Percentiles rank a stretch among this genome's conserved stretches.
These are phyloP conservation scores for Drosophila koepferae DNA, from an alignment of 2,888 invertebrate genomes.

Conservation along the genomic window DNA sequence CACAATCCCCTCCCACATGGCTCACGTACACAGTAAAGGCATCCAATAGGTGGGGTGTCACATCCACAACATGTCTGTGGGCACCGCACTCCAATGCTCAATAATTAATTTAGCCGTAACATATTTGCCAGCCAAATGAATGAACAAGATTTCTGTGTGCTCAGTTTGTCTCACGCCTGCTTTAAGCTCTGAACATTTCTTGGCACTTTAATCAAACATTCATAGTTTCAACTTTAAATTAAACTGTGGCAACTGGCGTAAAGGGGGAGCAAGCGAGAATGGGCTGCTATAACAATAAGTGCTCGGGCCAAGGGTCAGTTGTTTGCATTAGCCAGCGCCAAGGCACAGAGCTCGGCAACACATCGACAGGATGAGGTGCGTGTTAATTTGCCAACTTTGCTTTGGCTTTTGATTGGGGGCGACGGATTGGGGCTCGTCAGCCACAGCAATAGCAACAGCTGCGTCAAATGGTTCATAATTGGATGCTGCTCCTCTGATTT, in stretches of 20 bases:
- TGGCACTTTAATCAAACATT: conserved; percentile 73
- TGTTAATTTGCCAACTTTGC: conserved; percentile 75
- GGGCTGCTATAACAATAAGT: conserved; percentile 40
- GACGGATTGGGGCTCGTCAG: conserved; percentile 11
- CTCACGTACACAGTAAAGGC: background rate
- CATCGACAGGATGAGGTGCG: conserved; percentile 49
- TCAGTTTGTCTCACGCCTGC: background rate
- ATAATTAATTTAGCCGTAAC: conserved; percentile 78
- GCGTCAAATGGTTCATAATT: conserved; percentile 71
- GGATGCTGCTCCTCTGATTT: conserved; percentile 66
- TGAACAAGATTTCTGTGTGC: conserved; percentile 34
- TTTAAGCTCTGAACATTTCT: conserved; percentile 22
- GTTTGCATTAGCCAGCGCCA: conserved; percentile 55
- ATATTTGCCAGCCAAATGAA: conserved; percentile 61
- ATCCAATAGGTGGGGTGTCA: conserved; percentile 26
- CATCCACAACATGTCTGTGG: conserved; percentile 48
- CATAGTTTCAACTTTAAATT: conserved; percentile 76
- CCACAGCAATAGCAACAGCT: conserved; percentile 53
- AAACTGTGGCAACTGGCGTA: conserved; percentile 39
- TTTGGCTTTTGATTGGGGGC: background rate
- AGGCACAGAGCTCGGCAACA: conserved; percentile 1
- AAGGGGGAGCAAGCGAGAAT: background rate
- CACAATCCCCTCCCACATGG: background rate
- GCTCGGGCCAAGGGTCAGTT: conserved; percentile 64
- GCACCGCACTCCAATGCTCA: conserved; percentile 46